Percentiles rank a stretch among this genome's conserved stretches.
These are phyloP conservation scores for Palaemon carinicauda DNA, from an alignment of 1,140 invertebrate genomes.

Conservation along the genomic window DNA sequence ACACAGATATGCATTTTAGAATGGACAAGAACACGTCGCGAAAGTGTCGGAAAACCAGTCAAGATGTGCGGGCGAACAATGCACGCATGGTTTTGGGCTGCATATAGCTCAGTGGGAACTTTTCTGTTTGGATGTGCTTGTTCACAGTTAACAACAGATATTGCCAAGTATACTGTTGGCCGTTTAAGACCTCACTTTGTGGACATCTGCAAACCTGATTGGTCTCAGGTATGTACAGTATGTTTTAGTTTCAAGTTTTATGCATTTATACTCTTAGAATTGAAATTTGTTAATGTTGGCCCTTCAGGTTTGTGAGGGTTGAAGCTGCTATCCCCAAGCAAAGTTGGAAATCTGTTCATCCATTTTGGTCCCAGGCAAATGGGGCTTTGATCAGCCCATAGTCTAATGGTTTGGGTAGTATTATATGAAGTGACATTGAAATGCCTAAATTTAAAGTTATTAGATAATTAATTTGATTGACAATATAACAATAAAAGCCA, in stretches of 20 bases:
- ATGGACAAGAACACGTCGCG: conserved; percentile 18
- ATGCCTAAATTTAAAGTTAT: too few relatives aligned
- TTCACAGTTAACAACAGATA: conserved; percentile 66
- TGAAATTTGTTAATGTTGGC: too few relatives aligned
- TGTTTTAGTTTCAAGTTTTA: not conserved
- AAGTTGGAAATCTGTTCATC: too few relatives aligned
- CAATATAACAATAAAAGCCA: too few relatives aligned
- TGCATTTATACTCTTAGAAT: too few relatives aligned
- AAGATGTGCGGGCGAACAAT: conserved; percentile 19
- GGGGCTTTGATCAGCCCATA: too few relatives aligned
- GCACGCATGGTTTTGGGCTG: conserved; percentile 48
- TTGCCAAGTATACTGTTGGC: conserved; percentile 70
- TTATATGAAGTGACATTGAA: too few relatives aligned
- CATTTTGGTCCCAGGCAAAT: too few relatives aligned
- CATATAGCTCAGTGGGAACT: conserved; percentile 60
- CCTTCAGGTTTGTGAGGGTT: too few relatives aligned
- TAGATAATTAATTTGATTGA: too few relatives aligned
- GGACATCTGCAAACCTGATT: conserved; percentile 68
- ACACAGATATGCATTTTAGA: conserved; percentile 55
- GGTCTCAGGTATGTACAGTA: conserved; percentile 43
- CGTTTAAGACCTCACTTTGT: conserved; percentile 71
- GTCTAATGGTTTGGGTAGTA: too few relatives aligned
- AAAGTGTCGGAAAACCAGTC: conserved; percentile 43
- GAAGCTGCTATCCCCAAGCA: too few relatives aligned
- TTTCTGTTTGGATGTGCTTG: conserved; percentile 66